Percentiles rank a stretch among this genome's conserved stretches.
These are phyloP conservation scores for Tragelaphus imberbis DNA, from an alignment of 2,113 vertebrate genomes.

Conservation along the genomic window DNA sequence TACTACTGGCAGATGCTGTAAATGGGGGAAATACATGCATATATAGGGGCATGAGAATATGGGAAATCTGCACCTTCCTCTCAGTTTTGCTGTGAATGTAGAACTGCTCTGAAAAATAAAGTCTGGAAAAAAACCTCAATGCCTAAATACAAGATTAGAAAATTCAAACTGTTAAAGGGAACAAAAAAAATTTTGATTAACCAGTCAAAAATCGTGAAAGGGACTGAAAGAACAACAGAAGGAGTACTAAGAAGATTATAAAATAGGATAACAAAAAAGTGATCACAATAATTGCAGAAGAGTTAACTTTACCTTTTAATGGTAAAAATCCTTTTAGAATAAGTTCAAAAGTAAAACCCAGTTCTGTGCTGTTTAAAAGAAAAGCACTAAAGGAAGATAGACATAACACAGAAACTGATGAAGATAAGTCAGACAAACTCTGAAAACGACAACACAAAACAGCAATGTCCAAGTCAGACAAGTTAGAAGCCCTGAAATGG, in stretches of 20 bases:
- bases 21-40: not conserved
- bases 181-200: not conserved
- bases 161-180: not conserved
- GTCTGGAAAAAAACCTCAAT: not conserved
- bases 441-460: not conserved
- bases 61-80: not conserved
- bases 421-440: not conserved
- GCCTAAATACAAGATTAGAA: not conserved
- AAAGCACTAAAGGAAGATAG: not conserved
- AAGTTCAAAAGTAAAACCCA: not conserved
- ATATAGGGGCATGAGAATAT: too few species aligned
- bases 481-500: not conserved
- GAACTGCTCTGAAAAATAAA: not conserved
- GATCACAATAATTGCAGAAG: not conserved
- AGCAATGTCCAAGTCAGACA: not conserved
- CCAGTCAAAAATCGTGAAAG: not conserved
- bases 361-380: not conserved
- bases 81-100: not conserved
- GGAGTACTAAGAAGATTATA: not conserved
- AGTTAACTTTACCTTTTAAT: not conserved
- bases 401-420: not conserved
- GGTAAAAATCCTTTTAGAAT: not conserved
- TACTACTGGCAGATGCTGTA: not conserved
- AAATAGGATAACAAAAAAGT: not conserved
- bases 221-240: not conserved